phyloP scores from a whole-genome alignment of 64 coral and sea anemone genomes.

The Hydrozoanthus tunicans region DNA sequence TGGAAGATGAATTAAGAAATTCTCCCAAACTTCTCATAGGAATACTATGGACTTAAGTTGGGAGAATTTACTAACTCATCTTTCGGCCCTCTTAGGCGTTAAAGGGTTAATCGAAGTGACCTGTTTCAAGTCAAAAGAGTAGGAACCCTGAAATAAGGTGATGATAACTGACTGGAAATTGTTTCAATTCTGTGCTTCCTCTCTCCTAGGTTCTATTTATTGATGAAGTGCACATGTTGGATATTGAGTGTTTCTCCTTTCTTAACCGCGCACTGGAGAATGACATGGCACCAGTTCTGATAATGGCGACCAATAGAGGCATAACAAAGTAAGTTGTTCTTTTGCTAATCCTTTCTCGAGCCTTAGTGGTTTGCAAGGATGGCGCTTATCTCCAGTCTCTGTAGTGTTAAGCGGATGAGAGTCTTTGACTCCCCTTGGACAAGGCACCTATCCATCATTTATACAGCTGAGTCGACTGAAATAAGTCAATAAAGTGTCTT shows the following conservation, averaged over 20 bases:
- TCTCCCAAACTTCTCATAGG: too few species aligned
- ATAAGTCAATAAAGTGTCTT: too few species aligned
- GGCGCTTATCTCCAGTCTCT: background rate
- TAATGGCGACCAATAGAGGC: constrained; percentile 99
- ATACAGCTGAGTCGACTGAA: too few species aligned
- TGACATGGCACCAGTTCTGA: constrained; percentile 98
- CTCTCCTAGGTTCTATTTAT: constrained; percentile 87
- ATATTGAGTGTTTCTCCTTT: constrained; percentile 99
- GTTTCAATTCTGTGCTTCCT: background rate
- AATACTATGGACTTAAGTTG: too few species aligned
- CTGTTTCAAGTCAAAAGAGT: too few species aligned
- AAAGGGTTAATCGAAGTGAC: too few species aligned
- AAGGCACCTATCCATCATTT: too few species aligned
- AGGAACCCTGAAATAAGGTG: background rate
- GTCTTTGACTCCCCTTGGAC: too few species aligned
- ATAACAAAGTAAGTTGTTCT: constrained; percentile 89
- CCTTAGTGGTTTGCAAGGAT: too few species aligned
- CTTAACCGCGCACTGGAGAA: constrained; percentile 98
- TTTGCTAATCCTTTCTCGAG: background rate
- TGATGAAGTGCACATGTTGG: constrained; percentile 98
- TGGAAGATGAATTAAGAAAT: too few species aligned
- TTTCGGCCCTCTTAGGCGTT: too few species aligned
- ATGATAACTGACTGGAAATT: background rate
- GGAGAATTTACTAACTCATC: too few species aligned
- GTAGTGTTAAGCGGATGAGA: background rate